These are phyloP conservation scores for Carterocephalus palaemon DNA, from an alignment of 2,888 invertebrate genomes.

Conservation along the genomic window DNA sequence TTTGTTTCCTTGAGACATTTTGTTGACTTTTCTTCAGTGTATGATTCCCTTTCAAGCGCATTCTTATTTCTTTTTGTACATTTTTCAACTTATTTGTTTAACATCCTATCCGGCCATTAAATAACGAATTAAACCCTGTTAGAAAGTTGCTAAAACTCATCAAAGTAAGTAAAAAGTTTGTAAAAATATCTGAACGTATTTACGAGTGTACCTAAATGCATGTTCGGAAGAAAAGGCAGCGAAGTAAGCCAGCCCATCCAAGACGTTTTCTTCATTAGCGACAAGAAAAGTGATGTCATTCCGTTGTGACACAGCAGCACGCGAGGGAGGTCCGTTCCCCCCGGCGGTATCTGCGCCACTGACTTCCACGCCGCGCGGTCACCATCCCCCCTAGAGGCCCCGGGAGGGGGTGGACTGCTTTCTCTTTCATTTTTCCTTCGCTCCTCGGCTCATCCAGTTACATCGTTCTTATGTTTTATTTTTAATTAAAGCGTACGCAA, in stretches of 20 bases:
- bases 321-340: slow-evolving; percentile 64
- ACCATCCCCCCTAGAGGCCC: slow-evolving; percentile 42
- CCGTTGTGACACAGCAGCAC: slow-evolving; percentile 72
- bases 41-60: slow-evolving; percentile 16
- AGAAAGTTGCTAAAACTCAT: slow-evolving; percentile 3
- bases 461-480: slow-evolving; percentile 80
- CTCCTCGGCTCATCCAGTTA: slow-evolving; percentile 80
- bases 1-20: slow-evolving; percentile 58
- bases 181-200: not conserved
- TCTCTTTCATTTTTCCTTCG: slow-evolving; percentile 80
- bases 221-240: slow-evolving; percentile 6
- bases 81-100: not conserved
- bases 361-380: slow-evolving; percentile 66
- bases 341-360: slow-evolving; percentile 68
- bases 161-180: slow-evolving; percentile 26
- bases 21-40: slow-evolving; percentile 27
- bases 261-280: slow-evolving; percentile 77
- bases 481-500: slow-evolving; percentile 80
- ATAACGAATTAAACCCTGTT: not conserved
- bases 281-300: slow-evolving; percentile 78
- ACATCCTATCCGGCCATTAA: too few relatives aligned
- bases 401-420: slow-evolving; percentile 68
- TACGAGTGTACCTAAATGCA: not conserved
- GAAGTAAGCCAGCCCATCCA: slow-evolving; percentile 59
- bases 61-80: slow-evolving; percentile 6